Conservation (phyloP, 1,140 invertebrate genomes). For the Pseudomyrmex flavicornis region DNA sequence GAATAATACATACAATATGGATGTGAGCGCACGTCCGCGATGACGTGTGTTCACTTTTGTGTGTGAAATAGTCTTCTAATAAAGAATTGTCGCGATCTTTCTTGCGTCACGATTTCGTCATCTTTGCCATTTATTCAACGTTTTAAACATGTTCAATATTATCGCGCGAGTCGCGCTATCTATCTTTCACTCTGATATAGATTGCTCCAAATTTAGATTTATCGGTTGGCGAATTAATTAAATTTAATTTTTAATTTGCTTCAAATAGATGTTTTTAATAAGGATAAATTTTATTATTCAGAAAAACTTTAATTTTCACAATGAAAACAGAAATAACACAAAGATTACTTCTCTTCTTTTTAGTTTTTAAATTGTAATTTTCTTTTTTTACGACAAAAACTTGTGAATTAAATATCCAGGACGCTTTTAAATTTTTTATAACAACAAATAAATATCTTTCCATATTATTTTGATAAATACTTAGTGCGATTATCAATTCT, state of each 20-base stretch:
- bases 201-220: neutral
- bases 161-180: neutral
- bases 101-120: neutral
- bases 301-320: no score
- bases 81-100: conserved; percentile 20
- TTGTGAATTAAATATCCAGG: no score
- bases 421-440: neutral
- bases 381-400: no score
- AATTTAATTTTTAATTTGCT: no score
- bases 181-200: neutral
- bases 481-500: neutral
- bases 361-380: no score
- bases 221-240: neutral
- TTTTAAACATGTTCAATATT: no score
- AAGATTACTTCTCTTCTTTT: no score
- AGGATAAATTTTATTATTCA: no score
- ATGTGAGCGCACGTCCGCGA: neutral
- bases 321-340: no score
- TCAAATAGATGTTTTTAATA: no score
- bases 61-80: conserved; percentile 49
- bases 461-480: conserved; percentile 29
- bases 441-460: conserved; percentile 27
- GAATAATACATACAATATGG: conserved; percentile 71
- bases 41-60: conserved; percentile 55
- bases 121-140: neutral